These are phyloP conservation scores for Bubo blakistoni DNA, from an alignment of 2,113 vertebrate genomes.

Conservation along the genomic window DNA sequence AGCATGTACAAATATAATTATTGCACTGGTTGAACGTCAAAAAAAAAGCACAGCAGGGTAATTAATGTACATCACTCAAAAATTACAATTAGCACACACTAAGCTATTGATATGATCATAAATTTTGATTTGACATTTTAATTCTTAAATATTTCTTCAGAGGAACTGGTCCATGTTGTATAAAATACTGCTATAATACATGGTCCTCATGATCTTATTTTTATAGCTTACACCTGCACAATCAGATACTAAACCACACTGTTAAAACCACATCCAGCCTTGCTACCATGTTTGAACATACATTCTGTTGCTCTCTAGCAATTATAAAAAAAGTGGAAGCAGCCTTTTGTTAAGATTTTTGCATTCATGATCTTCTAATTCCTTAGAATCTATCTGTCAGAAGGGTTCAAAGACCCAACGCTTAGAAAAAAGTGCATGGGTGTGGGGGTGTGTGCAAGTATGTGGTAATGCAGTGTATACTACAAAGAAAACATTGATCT, in stretches of 20 bases:
- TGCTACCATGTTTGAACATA: background rate
- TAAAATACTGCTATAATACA: background rate
- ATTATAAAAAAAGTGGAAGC: background rate
- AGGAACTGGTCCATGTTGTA: background rate
- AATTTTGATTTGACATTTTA: background rate
- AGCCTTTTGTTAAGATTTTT: background rate
- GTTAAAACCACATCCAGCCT: background rate
- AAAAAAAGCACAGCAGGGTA: background rate
- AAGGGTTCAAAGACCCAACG: background rate
- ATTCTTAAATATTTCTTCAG: background rate
- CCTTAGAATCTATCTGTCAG: background rate
- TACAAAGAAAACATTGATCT: background rate
- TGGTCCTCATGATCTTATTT: background rate
- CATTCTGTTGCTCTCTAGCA: background rate
- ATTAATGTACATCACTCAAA: background rate
- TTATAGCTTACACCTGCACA: background rate
- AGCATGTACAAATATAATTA: background rate
- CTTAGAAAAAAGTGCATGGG: fast-evolving
- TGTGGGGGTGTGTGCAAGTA: background rate
- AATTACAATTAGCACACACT: background rate
- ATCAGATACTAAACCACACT: background rate
- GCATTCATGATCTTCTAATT: background rate
- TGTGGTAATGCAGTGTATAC: background rate
- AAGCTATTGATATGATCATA: background rate
- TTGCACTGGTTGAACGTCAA: background rate